phyloP scores from a whole-genome alignment of 2,113 vertebrate species.

The Melanerpes aurifrons region DNA sequence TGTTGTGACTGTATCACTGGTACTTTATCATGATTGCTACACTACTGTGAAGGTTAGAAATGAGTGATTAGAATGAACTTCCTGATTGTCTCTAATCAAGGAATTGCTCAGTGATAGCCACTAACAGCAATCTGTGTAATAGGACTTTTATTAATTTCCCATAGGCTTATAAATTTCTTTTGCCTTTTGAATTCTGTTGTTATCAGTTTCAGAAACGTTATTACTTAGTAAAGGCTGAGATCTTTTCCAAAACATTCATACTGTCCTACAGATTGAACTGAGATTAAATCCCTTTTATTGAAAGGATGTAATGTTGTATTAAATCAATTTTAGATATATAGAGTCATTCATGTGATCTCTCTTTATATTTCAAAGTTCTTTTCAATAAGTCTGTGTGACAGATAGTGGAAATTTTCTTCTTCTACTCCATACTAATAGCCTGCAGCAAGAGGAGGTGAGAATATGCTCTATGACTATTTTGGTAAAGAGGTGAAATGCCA shows the following conservation, averaged over 20 bases:
- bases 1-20: too few species aligned
- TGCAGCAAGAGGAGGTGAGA: not conserved
- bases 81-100: not conserved
- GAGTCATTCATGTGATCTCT: not conserved
- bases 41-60: not conserved
- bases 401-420: not conserved
- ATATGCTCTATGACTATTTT: not conserved
- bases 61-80: not conserved
- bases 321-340: not conserved
- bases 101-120: not conserved
- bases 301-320: not conserved
- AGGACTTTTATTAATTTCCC: not conserved
- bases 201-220: not conserved
- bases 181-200: not conserved
- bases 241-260: not conserved
- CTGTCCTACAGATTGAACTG: not conserved
- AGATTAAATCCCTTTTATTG: not conserved
- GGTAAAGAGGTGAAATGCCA: not conserved
- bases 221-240: not conserved
- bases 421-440: not conserved
- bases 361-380: not conserved
- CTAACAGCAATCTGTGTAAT: not conserved
- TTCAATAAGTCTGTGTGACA: not conserved
- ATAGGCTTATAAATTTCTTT: not conserved
- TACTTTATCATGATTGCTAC: too few species aligned